Base-by-base conservation (phyloP, 1,140 invertebrate species). In the Oedothorax gibbosus region DNA sequence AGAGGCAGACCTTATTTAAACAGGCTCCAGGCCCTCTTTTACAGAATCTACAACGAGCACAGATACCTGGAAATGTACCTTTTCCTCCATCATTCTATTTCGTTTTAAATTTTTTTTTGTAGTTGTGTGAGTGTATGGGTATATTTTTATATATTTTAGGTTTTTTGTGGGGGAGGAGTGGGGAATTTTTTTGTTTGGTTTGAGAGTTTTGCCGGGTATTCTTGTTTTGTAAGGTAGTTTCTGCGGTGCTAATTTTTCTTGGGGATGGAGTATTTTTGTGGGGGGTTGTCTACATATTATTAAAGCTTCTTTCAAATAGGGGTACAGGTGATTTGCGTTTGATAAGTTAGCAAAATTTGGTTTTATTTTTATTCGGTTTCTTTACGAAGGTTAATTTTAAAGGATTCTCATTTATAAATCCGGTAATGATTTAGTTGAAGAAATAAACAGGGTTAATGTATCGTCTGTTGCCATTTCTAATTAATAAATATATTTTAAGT, bases 1-100 rank as follows among this genome's bases (percentile, higher is more conserved):
- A 81, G 66, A 81, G 66, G 66, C 18, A 81, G 21, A 81, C 78
- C 78, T 81, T 81, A 81, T 81, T 81, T 71, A 81, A 81, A 54
- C 78, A 81, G 78, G 71, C 78, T 65, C 9, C 20, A 49, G 78
- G 78, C 64, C 35, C 35, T 71, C 78, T 81, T 81, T 71, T 81
- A 50, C 78, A 71, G 71, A 81, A 71, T 81, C 66, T 71, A 81
- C 78, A 53, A 53, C 66, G n/a, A 66, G 54, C 78, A 81, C 51
- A 71, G 65, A 69, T 81, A 81, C 60, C 64, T 14, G 71, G 78
- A 81, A 81, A 81, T 71, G 64, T 54, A 66, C 49, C 10, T 66
- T 62, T 81, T 71, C 60, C 60, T 60, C 21, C 49, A 9, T 71
- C 20, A 21, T 35, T 66, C 35, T 66, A n/a, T 20, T 66, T 66